Evolutionary conservation across 2,888 invertebrate species (phyloP).

Genomic region (Melinopterus prodromus): DNA sequence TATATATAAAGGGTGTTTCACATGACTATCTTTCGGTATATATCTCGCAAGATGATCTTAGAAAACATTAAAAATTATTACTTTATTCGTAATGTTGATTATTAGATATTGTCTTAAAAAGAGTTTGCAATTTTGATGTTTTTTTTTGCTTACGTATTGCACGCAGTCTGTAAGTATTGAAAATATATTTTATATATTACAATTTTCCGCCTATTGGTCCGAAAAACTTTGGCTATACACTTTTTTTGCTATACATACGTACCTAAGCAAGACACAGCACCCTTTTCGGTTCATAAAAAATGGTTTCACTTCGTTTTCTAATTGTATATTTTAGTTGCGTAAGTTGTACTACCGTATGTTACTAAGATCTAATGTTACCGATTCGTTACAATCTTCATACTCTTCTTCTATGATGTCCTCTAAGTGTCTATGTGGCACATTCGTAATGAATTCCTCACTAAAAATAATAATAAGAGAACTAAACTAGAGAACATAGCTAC

Average conservation of each 20-base stretch:
- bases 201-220: constrained; percentile 25
- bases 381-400: constrained; percentile 51
- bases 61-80: background rate
- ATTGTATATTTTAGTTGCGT: background rate
- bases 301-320: constrained; percentile 4
- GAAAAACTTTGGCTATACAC: constrained; percentile 36
- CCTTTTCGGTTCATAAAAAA: constrained; percentile 18
- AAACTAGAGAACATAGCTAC: constrained; percentile 19
- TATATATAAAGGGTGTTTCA: background rate
- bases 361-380: constrained; percentile 31
- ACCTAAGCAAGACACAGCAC: constrained; percentile 37
- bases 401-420: constrained; percentile 59
- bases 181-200: constrained; percentile 31
- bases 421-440: constrained; percentile 53
- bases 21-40: too few relatives aligned
- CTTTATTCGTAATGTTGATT: background rate
- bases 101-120: background rate
- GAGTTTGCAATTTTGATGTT: constrained; percentile 8
- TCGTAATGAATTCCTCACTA: constrained; percentile 55
- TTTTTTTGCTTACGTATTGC: constrained; percentile 11
- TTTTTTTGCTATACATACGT: constrained; percentile 20
- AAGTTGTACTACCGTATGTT: constrained; percentile 32
- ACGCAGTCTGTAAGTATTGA: background rate
- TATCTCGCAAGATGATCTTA: background rate
- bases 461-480: constrained; percentile 51